Base-by-base conservation (phyloP, 2,797 vertebrate genomes). In the Halcyon smyrnensis region DNA sequence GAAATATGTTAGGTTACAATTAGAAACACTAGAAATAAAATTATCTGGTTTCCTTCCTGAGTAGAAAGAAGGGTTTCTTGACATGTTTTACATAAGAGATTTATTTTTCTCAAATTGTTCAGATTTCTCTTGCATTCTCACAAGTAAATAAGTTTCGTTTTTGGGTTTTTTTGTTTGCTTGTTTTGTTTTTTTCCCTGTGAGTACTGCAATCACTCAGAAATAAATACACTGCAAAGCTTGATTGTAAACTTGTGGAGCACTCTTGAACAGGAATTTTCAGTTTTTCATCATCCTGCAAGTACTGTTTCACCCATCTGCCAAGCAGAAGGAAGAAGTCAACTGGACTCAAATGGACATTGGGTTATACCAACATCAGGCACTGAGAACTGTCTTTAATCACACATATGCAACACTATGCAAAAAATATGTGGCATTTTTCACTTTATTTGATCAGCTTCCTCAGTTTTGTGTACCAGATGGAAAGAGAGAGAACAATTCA, bases 1-100 rank as follows among this genome's bases (percentile, higher is more conserved):
- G 94, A 96, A 96, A 96, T 91, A 95, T 95, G 62, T 77, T 60
- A 50, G 32, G 80, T 88, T 95, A 82, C 88, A 96, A 96, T 96
- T 93, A 95, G 96, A 95, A 96, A 76, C 75, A 76, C 70, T 80
- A 79, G 87, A 96, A 93, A 93, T 93, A 88, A 95, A 95, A 89
- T 96, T 93, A 96, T 92, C 95, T 95, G 63, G 64, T 94, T 95
- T 95, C 91, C 94, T 96, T 96, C 95, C 95, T 92, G 87, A 70
- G 65, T 27, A 84, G 43, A 75, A 24, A 46, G 57, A 67, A 84
- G 24, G 36, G 19, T 79, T 89, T 89, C 76, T 95, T 95, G 83
- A 86, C 63, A 53, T 37, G 34, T 93, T 84, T 88, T 88, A 60
- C n/a, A 51, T 0, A 12, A 69, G 6, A 87, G 62, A 71, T 91